phyloP scores from a whole-genome alignment of 2,113 vertebrate genomes.

The Ascaphus truei region DNA sequence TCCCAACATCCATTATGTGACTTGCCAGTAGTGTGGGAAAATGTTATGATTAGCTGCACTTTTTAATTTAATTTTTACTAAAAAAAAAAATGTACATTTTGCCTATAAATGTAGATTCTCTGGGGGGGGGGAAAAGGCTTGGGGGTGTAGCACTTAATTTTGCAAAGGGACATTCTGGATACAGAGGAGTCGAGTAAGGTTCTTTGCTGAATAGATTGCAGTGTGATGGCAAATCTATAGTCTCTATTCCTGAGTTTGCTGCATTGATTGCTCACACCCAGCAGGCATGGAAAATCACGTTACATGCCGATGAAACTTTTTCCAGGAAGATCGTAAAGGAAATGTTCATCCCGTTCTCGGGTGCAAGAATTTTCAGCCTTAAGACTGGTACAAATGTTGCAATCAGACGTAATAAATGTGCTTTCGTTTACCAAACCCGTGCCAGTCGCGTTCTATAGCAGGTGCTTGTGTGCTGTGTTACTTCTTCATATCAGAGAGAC shows the following conservation, averaged over 20 bases:
- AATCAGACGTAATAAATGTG: constrained; percentile 34
- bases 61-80: constrained; percentile 23
- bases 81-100: neutral
- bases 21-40: neutral
- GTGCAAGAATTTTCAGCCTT: constrained; percentile 29
- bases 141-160: neutral
- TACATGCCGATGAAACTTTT: constrained; percentile 4
- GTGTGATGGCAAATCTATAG: neutral
- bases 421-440: constrained; percentile 27
- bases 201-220: neutral
- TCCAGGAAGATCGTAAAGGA: neutral
- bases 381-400: constrained; percentile 23
- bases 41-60: constrained; percentile 20
- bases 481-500: too few species aligned
- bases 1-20: neutral
- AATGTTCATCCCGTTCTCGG: neutral
- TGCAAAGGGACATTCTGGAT: neutral
- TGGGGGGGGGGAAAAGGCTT: neutral
- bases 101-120: neutral
- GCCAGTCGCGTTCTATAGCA: too few species aligned
- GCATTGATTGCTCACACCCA: neutral
- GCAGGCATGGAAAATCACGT: neutral
- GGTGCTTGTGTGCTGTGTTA: too few species aligned
- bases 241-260: neutral
- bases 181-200: neutral